Percentiles rank a stretch among this genome's conserved stretches.
phyloP scores from a whole-genome alignment of 1,140 invertebrate genomes.

The Condylostylus longicornis region DNA sequence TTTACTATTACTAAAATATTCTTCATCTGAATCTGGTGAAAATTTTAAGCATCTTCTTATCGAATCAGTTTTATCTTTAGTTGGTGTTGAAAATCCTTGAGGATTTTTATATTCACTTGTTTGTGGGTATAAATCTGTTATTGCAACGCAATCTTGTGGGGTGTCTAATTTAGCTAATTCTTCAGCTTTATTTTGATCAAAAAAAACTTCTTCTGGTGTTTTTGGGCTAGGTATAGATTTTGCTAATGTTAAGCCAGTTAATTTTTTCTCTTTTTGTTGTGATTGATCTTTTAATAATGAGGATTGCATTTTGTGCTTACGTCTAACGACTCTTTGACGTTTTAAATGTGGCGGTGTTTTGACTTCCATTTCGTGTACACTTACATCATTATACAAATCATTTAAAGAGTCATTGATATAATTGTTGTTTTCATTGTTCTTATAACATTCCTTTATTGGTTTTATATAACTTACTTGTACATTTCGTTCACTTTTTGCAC shows the following conservation, averaged over 20 bases:
- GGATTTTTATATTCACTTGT: background rate
- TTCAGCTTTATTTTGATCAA: background rate
- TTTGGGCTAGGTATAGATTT: constrained; percentile 8
- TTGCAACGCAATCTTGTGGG: background rate
- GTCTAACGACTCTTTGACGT: constrained; percentile 26
- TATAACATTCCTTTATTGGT: no score
- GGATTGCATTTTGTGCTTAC: constrained; percentile 15
- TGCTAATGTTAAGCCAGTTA: constrained; percentile 4
- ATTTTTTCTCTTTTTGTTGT: constrained; percentile 3
- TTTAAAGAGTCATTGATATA: background rate
- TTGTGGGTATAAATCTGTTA: background rate
- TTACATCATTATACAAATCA: constrained; percentile 15
- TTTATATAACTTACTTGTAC: no score
- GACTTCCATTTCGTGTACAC: constrained; percentile 30
- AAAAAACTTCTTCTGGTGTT: constrained; percentile 5
- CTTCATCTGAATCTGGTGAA: constrained; percentile 13
- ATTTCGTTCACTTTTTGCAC: constrained; percentile 26
- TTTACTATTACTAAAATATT: constrained; percentile 16
- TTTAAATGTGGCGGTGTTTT: constrained; percentile 27
- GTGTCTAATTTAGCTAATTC: constrained; percentile 4
- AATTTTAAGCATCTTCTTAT: constrained; percentile 28
- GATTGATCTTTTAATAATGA: background rate
- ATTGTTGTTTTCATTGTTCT: no score
- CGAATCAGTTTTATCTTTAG: constrained; percentile 10
- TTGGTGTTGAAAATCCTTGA: constrained; percentile 6